phyloP scores from a whole-genome alignment of 1,140 invertebrate species.

The Drosophila pseudoobscura region DNA sequence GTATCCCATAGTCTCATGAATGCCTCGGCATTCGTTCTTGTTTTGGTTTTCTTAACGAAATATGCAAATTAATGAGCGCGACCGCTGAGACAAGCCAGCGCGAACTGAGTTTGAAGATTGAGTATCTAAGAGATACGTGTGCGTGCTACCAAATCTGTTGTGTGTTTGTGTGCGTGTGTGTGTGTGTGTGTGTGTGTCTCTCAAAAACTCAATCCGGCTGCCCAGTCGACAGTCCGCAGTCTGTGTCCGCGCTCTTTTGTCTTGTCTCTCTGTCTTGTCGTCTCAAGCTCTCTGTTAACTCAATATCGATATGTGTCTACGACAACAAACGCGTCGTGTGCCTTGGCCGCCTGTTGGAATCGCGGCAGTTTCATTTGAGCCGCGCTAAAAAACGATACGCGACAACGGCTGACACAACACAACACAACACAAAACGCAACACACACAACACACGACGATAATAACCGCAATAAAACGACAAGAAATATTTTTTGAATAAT shows the following conservation, averaged over 20 bases:
- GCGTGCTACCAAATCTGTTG: slow-evolving; percentile 56
- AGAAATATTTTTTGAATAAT: slow-evolving; percentile 40
- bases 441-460: slow-evolving; percentile 9
- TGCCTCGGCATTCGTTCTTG: background rate
- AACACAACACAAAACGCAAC: slow-evolving; percentile 19
- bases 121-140: slow-evolving; percentile 65
- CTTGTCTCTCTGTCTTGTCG: slow-evolving; percentile 30
- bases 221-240: slow-evolving; percentile 26
- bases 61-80: slow-evolving; percentile 71
- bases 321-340: slow-evolving; percentile 11
- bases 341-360: slow-evolving; percentile 40
- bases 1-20: too few relatives aligned
- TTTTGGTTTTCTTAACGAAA: slow-evolving; percentile 44
- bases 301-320: slow-evolving; percentile 23
- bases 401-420: slow-evolving; percentile 45
- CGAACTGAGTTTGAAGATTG: slow-evolving; percentile 26
- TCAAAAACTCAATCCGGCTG: slow-evolving; percentile 67
- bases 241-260: slow-evolving; percentile 23
- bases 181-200: slow-evolving; percentile 17
- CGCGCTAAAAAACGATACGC: slow-evolving; percentile 81
- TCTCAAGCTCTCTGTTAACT: slow-evolving; percentile 35
- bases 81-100: slow-evolving; percentile 5
- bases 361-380: slow-evolving; percentile 82
- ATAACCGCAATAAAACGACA: slow-evolving; percentile 38
- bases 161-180: background rate